Evolutionary conservation across 2,888 invertebrate genomes (phyloP).

Genomic region (Saturnia japonica): DNA sequence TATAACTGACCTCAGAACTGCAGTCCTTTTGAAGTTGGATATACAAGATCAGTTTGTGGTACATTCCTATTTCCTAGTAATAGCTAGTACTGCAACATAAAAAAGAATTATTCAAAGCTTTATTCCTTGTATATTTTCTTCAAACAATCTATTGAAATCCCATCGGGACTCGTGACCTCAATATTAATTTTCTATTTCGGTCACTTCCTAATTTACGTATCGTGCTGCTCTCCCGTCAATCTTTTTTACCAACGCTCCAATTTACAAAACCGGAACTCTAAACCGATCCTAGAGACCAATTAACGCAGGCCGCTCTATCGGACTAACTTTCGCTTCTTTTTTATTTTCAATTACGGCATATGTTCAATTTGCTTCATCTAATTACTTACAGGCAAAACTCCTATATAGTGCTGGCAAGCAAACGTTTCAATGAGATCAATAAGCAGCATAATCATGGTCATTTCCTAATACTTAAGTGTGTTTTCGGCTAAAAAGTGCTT

Average conservation of each 20-base stretch:
- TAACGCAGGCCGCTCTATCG: constrained; percentile 34
- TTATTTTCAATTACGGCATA: not conserved
- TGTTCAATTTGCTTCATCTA: too few species aligned
- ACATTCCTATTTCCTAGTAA: too few species aligned
- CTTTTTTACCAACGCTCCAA: constrained; percentile 30
- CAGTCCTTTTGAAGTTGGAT: too few species aligned
- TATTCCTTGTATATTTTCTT: not conserved
- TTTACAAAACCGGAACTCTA: constrained; percentile 32
- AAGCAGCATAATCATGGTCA: too few species aligned
- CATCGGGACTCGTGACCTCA: constrained; percentile 10
- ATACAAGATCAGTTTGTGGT: too few species aligned
- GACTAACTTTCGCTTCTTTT: constrained; percentile 40
- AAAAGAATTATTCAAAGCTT: not conserved
- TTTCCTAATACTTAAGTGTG: too few species aligned
- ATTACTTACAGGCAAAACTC: too few species aligned
- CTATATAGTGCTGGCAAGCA: too few species aligned
- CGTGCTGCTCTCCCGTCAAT: constrained; percentile 22
- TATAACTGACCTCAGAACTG: too few species aligned
- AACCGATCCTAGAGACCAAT: constrained; percentile 34
- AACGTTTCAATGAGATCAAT: too few species aligned
- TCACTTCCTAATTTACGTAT: constrained; percentile 29
- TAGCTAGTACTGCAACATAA: too few species aligned
- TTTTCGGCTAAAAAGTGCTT: too few species aligned
- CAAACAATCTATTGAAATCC: constrained; percentile 3
- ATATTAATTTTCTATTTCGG: constrained; percentile 25